Evolutionary conservation across 1,140 invertebrate species (phyloP).

Genomic region (Odontomachus brunneus): DNA sequence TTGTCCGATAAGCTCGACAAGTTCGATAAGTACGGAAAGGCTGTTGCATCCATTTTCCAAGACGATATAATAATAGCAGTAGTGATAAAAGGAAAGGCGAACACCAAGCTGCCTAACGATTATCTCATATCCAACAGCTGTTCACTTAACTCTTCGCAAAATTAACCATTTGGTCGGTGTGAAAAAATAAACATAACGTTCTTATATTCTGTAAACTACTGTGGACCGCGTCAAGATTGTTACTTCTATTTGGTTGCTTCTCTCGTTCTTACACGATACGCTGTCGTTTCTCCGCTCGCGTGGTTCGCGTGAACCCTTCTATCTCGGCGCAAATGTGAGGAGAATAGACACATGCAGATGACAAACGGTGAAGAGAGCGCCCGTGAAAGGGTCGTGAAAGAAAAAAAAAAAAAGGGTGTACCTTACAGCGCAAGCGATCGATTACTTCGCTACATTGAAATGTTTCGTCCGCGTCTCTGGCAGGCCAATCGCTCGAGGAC

Average conservation of each 20-base stretch:
- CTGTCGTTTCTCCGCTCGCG: constrained; percentile 30
- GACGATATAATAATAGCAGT: constrained; percentile 4
- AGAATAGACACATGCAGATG: constrained; percentile 50
- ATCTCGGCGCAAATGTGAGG: constrained; percentile 53
- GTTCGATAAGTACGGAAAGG: constrained; percentile 58
- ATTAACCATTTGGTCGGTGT: constrained; percentile 78
- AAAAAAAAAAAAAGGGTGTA: constrained; percentile 15
- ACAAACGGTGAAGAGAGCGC: constrained; percentile 26
- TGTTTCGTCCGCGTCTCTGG: not conserved
- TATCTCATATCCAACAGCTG: constrained; percentile 35
- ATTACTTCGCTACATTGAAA: constrained; percentile 29
- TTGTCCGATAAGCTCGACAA: not conserved
- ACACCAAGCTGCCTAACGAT: constrained; percentile 37
- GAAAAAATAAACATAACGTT: constrained; percentile 82
- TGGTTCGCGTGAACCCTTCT: constrained; percentile 25
- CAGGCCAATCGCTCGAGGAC: not conserved
- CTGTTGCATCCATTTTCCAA: constrained; percentile 12
- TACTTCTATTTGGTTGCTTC: constrained; percentile 79
- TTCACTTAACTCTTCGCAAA: constrained; percentile 72
- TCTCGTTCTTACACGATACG: constrained; percentile 49
- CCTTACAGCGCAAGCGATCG: constrained; percentile 19
- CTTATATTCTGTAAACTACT: constrained; percentile 79
- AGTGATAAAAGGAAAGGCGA: not conserved
- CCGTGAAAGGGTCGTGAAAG: not conserved
- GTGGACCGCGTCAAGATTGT: constrained; percentile 80